A percentile compares a stretch with the other conserved stretches of the same genome.
Evolutionary conservation across 2,888 invertebrate genomes (phyloP).

Genomic region (Ophioninae sp.): DNA sequence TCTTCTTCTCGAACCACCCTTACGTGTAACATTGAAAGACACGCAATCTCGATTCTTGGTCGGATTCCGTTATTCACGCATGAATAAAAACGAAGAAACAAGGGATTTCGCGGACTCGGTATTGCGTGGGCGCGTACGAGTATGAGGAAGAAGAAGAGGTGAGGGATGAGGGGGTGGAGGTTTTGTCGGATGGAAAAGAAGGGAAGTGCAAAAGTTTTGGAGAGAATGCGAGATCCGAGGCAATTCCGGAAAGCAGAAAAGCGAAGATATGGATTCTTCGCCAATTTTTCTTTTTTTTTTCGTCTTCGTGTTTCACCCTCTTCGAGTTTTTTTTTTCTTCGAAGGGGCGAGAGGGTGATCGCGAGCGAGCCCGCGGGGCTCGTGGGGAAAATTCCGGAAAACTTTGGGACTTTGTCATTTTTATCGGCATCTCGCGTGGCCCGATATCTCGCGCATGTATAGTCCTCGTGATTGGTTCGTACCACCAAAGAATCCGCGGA

Average conservation of each 20-base stretch:
- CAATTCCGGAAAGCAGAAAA: conserved; percentile 49
- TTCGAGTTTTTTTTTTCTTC: background rate
- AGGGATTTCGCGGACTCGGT: background rate
- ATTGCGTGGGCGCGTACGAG: background rate
- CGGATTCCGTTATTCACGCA: conserved; percentile 37
- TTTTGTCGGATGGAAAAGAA: too few relatives aligned
- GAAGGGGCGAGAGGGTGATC: conserved; percentile 29
- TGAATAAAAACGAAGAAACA: conserved; percentile 39
- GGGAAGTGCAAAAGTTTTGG: conserved; percentile 31
- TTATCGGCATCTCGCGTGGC: conserved; percentile 75
- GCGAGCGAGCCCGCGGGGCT: conserved; percentile 49
- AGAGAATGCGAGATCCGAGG: conserved; percentile 48
- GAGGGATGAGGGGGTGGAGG: background rate
- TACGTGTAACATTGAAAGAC: conserved; percentile 22
- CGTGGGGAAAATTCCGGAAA: conserved; percentile 61
- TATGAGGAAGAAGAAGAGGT: too few relatives aligned
- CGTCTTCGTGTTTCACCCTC: background rate
- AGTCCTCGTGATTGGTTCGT: conserved; percentile 74
- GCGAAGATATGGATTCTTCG: conserved; percentile 64
- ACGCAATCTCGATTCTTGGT: conserved; percentile 51
- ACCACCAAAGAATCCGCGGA: conserved; percentile 8
- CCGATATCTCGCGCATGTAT: conserved; percentile 66
- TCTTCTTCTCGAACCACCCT: too few relatives aligned
- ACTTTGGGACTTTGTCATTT: conserved; percentile 78
- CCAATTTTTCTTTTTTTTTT: background rate